phyloP scores from a whole-genome alignment of 2,888 invertebrate species.

The Andricus curvator region DNA sequence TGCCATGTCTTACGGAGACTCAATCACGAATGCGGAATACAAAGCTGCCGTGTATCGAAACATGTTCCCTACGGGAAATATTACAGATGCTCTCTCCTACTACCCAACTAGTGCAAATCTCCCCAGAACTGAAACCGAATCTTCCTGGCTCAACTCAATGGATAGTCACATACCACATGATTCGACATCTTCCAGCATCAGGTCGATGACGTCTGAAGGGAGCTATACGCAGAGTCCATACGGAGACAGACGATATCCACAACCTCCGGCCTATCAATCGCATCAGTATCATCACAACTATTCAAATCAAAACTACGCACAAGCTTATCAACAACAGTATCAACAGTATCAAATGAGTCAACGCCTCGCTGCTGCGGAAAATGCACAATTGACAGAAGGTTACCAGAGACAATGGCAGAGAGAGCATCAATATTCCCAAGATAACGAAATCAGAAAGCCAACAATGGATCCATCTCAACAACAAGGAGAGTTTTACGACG shows the following conservation, averaged over 20 bases:
- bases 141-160: constrained; percentile 82
- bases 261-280: constrained; percentile 73
- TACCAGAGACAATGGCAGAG: constrained; percentile 73
- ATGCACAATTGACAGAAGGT: constrained; percentile 68
- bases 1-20: constrained; percentile 77
- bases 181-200: constrained; percentile 80
- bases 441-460: constrained; percentile 63
- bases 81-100: constrained; percentile 90
- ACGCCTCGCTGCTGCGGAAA: constrained; percentile 63
- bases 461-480: constrained; percentile 66
- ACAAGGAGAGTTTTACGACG: constrained; percentile 79
- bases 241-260: constrained; percentile 69
- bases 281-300: constrained; percentile 70
- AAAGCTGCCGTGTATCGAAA: constrained; percentile 84
- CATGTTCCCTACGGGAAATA: constrained; percentile 85
- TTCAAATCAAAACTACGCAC: constrained; percentile 70
- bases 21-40: constrained; percentile 83
- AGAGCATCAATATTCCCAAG: constrained; percentile 70
- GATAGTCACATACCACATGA: constrained; percentile 80
- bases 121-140: constrained; percentile 81
- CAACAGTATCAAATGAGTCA: constrained; percentile 67
- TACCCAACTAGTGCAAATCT: constrained; percentile 86
- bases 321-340: constrained; percentile 73
- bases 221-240: constrained; percentile 72
- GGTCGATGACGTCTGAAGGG: constrained; percentile 72